A percentile compares a stretch with the other conserved stretches of the same genome.
Conservation (phyloP, 2,113 vertebrate genomes). For the Grammomys surdaster region DNA sequence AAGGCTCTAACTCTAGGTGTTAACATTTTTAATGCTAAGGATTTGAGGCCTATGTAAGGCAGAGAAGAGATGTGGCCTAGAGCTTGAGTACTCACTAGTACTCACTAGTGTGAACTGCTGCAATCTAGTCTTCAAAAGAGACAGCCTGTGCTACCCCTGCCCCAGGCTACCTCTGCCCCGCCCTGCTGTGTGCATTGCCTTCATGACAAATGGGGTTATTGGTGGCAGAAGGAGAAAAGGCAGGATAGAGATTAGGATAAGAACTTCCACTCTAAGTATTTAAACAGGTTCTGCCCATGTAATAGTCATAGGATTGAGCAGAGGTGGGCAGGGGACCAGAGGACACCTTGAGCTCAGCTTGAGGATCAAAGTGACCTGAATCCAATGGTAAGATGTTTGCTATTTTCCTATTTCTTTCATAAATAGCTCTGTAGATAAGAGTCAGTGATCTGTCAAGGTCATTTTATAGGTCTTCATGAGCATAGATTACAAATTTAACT, state of each 20-base stretch:
- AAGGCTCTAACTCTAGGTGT: background rate
- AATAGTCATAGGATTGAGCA: background rate
- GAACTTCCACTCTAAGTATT: background rate
- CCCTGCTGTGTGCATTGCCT: background rate
- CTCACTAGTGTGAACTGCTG: background rate
- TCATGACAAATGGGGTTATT: background rate
- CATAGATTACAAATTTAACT: background rate
- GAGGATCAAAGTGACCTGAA: background rate
- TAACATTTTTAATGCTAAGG: background rate
- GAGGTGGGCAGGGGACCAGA: background rate
- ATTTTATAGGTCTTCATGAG: slow-evolving; percentile 15
- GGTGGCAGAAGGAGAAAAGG: background rate
- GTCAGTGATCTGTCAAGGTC: background rate
- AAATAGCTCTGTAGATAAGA: background rate
- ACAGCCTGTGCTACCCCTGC: background rate
- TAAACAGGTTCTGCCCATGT: background rate
- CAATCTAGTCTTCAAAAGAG: background rate
- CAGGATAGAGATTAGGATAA: background rate
- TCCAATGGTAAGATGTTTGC: background rate
- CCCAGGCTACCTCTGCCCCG: no score
- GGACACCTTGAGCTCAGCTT: background rate
- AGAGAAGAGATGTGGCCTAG: background rate
- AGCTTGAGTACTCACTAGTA: accelerated
- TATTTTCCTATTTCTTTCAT: slow-evolving; percentile 32
- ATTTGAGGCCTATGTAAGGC: background rate